These are phyloP conservation scores for Lymantria monacha DNA, from an alignment of 2,888 invertebrate species.

Conservation along the genomic window DNA sequence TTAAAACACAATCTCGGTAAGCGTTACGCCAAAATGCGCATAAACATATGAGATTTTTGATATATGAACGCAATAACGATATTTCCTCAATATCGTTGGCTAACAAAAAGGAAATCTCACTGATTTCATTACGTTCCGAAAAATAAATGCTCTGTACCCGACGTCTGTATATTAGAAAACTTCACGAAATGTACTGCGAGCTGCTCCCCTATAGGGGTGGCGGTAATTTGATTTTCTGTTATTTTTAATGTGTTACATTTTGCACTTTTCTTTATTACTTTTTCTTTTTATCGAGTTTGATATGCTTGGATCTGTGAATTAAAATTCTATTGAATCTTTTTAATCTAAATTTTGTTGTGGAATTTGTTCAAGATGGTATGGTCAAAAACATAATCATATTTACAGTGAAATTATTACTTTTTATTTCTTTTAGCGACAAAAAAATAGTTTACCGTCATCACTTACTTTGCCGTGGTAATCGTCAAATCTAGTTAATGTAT, in stretches of 20 bases:
- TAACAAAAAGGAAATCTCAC: constrained; percentile 22
- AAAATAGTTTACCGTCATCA: too few species aligned
- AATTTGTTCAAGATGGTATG: too few species aligned
- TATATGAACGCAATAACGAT: constrained; percentile 32
- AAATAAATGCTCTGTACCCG: constrained; percentile 15
- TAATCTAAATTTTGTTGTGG: too few species aligned
- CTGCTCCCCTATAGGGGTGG: constrained; percentile 16
- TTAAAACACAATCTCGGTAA: too few species aligned
- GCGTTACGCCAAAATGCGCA: neutral
- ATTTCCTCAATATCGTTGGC: constrained; percentile 22
- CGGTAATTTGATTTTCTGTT: constrained; percentile 4
- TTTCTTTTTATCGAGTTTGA: neutral
- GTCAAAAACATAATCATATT: too few species aligned
- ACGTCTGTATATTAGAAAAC: constrained; percentile 31
- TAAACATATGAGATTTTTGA: constrained; percentile 2
- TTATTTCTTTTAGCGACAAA: too few species aligned
- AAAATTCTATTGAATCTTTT: too few species aligned
- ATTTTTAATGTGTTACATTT: constrained; percentile 4
- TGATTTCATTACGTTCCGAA: constrained; percentile 32
- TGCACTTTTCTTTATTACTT: neutral
- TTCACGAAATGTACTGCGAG: constrained; percentile 29
- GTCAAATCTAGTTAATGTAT: too few species aligned
- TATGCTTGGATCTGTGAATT: too few species aligned
- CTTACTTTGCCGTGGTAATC: too few species aligned
- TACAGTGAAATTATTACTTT: too few species aligned